phyloP scores from a whole-genome alignment of 1,140 invertebrate species.

The Eciton burchellii region DNA sequence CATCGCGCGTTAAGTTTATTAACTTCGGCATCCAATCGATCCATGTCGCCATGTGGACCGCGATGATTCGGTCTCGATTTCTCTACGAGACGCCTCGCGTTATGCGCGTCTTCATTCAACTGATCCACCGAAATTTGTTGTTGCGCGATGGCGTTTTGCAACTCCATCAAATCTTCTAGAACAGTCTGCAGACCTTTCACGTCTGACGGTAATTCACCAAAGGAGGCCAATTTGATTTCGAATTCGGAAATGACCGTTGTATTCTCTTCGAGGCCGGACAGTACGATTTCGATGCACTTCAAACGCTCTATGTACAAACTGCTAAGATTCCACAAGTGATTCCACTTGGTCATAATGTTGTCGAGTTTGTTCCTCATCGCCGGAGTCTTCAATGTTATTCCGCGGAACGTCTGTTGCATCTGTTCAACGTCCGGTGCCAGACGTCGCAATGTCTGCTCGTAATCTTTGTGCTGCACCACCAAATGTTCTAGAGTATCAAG shows the following conservation, averaged over 20 bases:
- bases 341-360: conserved; percentile 95
- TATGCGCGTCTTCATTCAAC: conserved; percentile 95
- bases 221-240: conserved; percentile 95
- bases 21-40: conserved; percentile 97
- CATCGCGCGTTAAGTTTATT: conserved; percentile 94
- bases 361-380: conserved; percentile 96
- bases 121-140: conserved; percentile 95
- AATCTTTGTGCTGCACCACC: conserved; percentile 95
- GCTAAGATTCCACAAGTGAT: conserved; percentile 94
- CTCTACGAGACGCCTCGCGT: conserved; percentile 94
- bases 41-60: conserved; percentile 93
- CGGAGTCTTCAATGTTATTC: conserved; percentile 94
- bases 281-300: conserved; percentile 95
- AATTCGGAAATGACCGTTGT: conserved; percentile 95
- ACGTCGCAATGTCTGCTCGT: conserved; percentile 90
- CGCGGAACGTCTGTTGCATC: conserved; percentile 93
- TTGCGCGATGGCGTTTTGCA: conserved; percentile 93
- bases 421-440: conserved; percentile 93
- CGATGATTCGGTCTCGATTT: conserved; percentile 90
- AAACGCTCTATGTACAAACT: conserved; percentile 95
- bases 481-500: conserved; percentile 94
- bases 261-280: conserved; percentile 95
- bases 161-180: conserved; percentile 90
- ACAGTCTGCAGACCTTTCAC: conserved; percentile 91
- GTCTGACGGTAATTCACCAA: conserved; percentile 93